Percentiles rank a stretch among this genome's conserved stretches.
These are phyloP conservation scores for Mactra quadrangularis DNA, from an alignment of 1,140 invertebrate species.

Conservation along the genomic window DNA sequence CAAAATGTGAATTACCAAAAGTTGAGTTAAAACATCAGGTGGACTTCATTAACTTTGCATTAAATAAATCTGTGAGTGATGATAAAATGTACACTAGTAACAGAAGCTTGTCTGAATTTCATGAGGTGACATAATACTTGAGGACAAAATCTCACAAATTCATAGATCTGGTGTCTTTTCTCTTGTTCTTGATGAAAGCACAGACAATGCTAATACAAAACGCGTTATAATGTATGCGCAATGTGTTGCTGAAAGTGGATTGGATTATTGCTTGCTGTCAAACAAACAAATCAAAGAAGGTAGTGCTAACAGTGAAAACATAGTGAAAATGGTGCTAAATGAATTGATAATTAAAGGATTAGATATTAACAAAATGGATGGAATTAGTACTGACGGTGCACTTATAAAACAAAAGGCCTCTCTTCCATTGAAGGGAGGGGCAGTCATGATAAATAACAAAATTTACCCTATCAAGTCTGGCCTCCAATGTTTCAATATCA, in stretches of 20 bases:
- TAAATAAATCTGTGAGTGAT: neutral
- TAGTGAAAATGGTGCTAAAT: constrained; percentile 12
- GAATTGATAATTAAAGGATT: neutral
- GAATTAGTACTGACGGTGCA: constrained; percentile 34
- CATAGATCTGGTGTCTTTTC: constrained; percentile 20
- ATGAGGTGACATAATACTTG: constrained; percentile 24
- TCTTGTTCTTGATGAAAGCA: constrained; percentile 13
- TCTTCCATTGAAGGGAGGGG: no score
- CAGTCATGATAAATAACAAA: constrained; percentile 17
- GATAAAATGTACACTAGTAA: constrained; percentile 4
- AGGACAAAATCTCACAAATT: constrained; percentile 15
- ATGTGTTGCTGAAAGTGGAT: neutral
- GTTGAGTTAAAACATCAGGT: neutral
- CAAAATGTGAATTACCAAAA: constrained; percentile 1
- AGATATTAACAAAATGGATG: constrained; percentile 31
- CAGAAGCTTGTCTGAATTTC: constrained; percentile 22
- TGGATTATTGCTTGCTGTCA: constrained; percentile 18
- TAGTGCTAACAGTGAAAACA: constrained; percentile 6
- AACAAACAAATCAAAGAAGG: constrained; percentile 30
- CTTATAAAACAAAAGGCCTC: constrained; percentile 6
- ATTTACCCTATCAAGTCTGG: constrained; percentile 92
- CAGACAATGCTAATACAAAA: constrained; percentile 11
- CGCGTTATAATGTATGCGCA: constrained; percentile 31
- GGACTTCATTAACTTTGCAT: neutral
- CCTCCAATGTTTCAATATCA: constrained; percentile 93